A percentile compares a stretch with the other conserved stretches of the same genome.
Conservation (phyloP, 2,888 invertebrate species). For the Phengaris alcon region DNA sequence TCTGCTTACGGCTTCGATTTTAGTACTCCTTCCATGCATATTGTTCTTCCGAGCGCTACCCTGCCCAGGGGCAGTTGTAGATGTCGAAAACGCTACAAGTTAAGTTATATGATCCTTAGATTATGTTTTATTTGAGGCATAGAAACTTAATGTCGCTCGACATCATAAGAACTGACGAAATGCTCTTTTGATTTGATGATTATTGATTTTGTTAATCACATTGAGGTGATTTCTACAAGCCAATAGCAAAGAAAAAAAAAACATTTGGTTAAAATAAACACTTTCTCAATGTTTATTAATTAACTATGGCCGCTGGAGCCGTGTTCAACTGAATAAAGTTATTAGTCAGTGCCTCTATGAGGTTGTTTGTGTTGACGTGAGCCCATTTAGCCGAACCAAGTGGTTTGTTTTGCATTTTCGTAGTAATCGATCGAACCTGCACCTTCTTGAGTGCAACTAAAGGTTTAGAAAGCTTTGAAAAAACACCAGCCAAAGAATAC, state of each 20-base stretch:
- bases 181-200: neutral
- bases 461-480: too few species aligned
- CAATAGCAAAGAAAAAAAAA: neutral
- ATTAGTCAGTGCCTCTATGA: slow-evolving; percentile 4
- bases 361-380: neutral
- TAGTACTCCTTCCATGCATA: too few species aligned
- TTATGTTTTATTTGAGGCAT: too few species aligned
- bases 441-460: too few species aligned
- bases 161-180: neutral
- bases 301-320: neutral
- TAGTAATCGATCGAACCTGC: too few species aligned
- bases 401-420: neutral
- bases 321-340: slow-evolving; percentile 22
- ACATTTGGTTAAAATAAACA: neutral
- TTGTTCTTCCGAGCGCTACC: too few species aligned
- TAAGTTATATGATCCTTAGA: too few species aligned
- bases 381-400: neutral
- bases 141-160: too few species aligned
- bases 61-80: too few species aligned
- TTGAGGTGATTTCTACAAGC: neutral
- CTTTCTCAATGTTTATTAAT: slow-evolving; percentile 13
- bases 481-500: too few species aligned
- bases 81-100: too few species aligned
- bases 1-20: too few species aligned
- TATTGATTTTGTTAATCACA: neutral